phyloP scores from a whole-genome alignment of 23 tunicate genomes.

The Halocynthia roretzi region DNA sequence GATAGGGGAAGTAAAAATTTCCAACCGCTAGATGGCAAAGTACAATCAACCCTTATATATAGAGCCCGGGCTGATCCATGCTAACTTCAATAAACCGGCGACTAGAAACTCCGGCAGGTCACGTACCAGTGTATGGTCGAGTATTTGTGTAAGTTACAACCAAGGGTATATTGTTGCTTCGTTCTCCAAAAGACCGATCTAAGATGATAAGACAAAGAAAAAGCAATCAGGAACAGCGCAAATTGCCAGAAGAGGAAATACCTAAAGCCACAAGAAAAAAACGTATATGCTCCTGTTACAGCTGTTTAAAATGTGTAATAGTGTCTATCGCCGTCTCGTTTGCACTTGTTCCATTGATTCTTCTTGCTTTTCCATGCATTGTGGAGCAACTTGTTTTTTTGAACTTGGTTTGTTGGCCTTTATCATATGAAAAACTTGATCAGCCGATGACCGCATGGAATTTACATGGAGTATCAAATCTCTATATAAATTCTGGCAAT shows the following conservation, averaged over 20 bases:
- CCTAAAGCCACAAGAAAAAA: background rate
- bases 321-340: background rate
- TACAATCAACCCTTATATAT: too few species aligned
- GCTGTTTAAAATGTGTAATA: background rate
- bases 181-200: too few species aligned
- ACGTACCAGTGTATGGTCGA: too few species aligned
- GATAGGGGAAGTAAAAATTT: too few species aligned
- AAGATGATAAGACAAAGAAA: background rate
- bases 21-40: too few species aligned
- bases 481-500: conserved; percentile 7
- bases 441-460: background rate
- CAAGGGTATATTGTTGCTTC: too few species aligned
- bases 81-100: too few species aligned
- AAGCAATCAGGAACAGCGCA: background rate
- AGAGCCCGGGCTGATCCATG: too few species aligned
- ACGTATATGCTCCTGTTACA: too few species aligned
- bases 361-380: conserved; percentile 3
- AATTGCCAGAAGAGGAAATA: conserved; percentile 2
- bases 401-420: background rate
- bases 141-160: too few species aligned
- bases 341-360: background rate
- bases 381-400: conserved; percentile 14
- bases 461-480: background rate
- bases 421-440: background rate
- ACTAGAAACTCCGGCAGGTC: too few species aligned